Evolutionary conservation across 2,113 vertebrate genomes (phyloP), one percentile per base, ranked within the genome.

Genomic region (Connochaetes taurinus): DNA sequence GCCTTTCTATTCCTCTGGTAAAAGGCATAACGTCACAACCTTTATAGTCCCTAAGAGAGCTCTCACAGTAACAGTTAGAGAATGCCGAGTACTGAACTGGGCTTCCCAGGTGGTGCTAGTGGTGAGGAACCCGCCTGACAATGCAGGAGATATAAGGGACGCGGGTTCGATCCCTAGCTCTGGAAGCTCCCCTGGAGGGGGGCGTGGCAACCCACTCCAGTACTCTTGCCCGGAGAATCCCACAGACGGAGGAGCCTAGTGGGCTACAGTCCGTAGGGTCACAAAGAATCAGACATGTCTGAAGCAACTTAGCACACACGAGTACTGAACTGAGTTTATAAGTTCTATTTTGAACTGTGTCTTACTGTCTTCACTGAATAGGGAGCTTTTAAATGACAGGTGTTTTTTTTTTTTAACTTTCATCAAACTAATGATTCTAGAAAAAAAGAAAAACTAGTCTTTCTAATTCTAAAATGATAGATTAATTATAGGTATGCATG

Each of bases 401-500:
- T 55, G 71, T 62, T 58, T 43, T n/a, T 55, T n/a, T 7, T 50
- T 50, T 60, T 74, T 50, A 60, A 36, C 8, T 19, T 62, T 33
- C 50, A 95, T 81, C 52, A 84, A 88, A 91, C 62, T 94, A 97
- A 97, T 21, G 14, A 55, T 81, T 95, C n/a, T 84, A 13, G 43
- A 25, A 33, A 58, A 27, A 58, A 64, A 80, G 16, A 10, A 36
- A 67, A 3, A 17, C 3, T 36, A 45, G 23, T 47, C 90, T 86
- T 82, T 87, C 87, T 13, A 58, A 6, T 83, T 85, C 29, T 76
- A 86, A 82, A 19, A 88, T 55, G 8, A 97, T 1, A 50, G 19
- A 78, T 80, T 33, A 93, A 93, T 57, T 88, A 85, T 4, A 91
- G 23, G 31, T 62, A 55, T 86, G 29, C 5, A 92, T 50, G 67